phyloP scores from a whole-genome alignment of 2,113 vertebrate species.

The Speoplatyrhinus poulsoni region DNA sequence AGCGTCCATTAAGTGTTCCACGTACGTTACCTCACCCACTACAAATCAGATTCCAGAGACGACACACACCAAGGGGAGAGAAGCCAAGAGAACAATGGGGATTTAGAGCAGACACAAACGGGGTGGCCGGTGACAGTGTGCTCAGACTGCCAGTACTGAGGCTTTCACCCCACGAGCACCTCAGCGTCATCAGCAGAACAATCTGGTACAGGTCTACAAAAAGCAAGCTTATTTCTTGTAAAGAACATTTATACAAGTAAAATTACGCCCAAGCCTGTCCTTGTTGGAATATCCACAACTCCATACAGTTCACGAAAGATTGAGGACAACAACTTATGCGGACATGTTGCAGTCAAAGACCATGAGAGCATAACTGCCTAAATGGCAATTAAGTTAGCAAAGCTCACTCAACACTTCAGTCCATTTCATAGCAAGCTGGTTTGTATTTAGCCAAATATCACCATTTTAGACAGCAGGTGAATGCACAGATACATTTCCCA shows the following conservation, averaged over 20 bases:
- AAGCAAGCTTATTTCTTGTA: conserved; percentile 64
- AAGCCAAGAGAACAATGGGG: conserved; percentile 99
- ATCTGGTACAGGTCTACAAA: conserved; percentile 97
- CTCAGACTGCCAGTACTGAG: conserved; percentile 91
- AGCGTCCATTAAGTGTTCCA: conserved; percentile 99
- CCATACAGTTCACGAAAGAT: conserved; percentile 64
- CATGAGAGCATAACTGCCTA: conserved; percentile 42
- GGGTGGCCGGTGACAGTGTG: conserved; percentile 87
- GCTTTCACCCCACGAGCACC: conserved; percentile 85
- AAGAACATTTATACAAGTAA: conserved; percentile 8
- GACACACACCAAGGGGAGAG: conserved; percentile 99
- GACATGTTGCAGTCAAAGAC: conserved; percentile 47
- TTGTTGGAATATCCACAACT: conserved; percentile 64
- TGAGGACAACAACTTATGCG: conserved; percentile 56
- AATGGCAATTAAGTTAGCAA: conserved; percentile 44
- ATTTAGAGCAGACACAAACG: conserved; percentile 98
- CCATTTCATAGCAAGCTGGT: conserved; percentile 51
- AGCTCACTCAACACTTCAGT: conserved; percentile 35
- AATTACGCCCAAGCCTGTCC: conserved; percentile 74
- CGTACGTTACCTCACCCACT: conserved; percentile 99
- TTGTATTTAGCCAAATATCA: conserved; percentile 32
- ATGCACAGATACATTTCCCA: conserved; percentile 43
- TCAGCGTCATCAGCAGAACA: conserved; percentile 76
- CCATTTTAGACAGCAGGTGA: conserved; percentile 45
- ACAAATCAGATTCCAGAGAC: conserved; percentile 99